Base-by-base conservation (phyloP, 1,140 invertebrate species). In the Solen grandis region DNA sequence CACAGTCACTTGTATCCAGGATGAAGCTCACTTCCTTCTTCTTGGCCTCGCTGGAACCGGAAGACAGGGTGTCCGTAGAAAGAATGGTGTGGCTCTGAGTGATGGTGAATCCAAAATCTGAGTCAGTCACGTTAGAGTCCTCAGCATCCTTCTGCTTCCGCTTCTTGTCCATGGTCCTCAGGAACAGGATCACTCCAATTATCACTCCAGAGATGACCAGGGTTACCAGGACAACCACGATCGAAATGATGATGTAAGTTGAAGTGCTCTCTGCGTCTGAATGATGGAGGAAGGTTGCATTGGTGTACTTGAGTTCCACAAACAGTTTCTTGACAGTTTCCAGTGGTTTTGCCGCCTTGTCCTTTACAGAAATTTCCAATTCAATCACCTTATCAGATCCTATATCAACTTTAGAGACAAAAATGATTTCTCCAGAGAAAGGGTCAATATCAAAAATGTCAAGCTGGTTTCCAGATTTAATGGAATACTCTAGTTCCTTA, bases 391-490 rank as follows among this genome's bases (percentile, higher is more conserved):
- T 41, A 57, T 80, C 68, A 13, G 54, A 22, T 63, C 69, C 77
- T 65, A 80, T 80, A 52, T 66, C 69, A 38, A 80, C 35, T 27
- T 72, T 31, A 52, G n/a, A 22, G 27, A 27, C 16, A 25, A 80
- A 38, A 27, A 16, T 54, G 1, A 80, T 16, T 22, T 16, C 95
- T 0, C 97, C 97, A 0, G 95, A 96, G 27, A 95, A 93, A 0
- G 96, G 94, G 91, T 98, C 96, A 73, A 99, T 97, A 31, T 95
- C 95, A 92, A 99, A 98, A 90, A 97, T 69, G 94, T 94, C 27
- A 95, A 96, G 66, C 19, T 72, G 70, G 84, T 87, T 96, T 74
- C 87, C 80, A 35, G 54, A 60, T 5, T 78, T 66, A n/a, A 88
- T 85, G 16, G 69, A 68, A 65, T 81, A 90, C 5, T 78, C 57